A percentile compares a stretch with the other conserved stretches of the same genome.
Evolutionary conservation across 2,113 vertebrate genomes (phyloP).

Genomic region (Thinocorus orbignyianus): DNA sequence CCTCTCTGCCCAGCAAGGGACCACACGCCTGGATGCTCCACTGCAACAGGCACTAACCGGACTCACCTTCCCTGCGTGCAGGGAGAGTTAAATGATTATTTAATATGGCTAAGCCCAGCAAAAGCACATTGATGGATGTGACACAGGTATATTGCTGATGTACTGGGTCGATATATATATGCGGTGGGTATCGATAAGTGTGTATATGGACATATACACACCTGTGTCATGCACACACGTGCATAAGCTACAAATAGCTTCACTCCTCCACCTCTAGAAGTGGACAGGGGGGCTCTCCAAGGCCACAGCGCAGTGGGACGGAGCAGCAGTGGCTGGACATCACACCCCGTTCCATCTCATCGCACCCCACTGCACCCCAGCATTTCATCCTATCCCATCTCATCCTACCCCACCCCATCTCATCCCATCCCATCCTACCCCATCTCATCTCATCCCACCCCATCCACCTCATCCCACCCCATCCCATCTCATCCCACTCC

Average conservation of each 20-base stretch:
- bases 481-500: not conserved
- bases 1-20: not conserved
- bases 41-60: not conserved
- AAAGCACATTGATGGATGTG: fast-evolving
- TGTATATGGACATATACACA: fast-evolving
- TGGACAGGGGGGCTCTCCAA: not conserved
- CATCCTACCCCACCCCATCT: not conserved
- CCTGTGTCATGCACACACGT: fast-evolving
- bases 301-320: not conserved
- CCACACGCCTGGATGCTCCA: fast-evolving
- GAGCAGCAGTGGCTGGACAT: not conserved
- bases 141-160: fast-evolving
- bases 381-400: not conserved
- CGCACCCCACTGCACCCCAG: not conserved
- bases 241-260: not conserved
- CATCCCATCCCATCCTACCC: no score
- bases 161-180: fast-evolving
- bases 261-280: not conserved
- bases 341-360: not conserved
- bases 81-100: not conserved
- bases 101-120: fast-evolving
- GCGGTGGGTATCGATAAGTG: fast-evolving
- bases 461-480: no score
- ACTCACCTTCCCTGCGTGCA: fast-evolving
- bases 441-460: no score